These are phyloP conservation scores for Carabus problematicus DNA, from an alignment of 2,888 invertebrate species.

Conservation along the genomic window DNA sequence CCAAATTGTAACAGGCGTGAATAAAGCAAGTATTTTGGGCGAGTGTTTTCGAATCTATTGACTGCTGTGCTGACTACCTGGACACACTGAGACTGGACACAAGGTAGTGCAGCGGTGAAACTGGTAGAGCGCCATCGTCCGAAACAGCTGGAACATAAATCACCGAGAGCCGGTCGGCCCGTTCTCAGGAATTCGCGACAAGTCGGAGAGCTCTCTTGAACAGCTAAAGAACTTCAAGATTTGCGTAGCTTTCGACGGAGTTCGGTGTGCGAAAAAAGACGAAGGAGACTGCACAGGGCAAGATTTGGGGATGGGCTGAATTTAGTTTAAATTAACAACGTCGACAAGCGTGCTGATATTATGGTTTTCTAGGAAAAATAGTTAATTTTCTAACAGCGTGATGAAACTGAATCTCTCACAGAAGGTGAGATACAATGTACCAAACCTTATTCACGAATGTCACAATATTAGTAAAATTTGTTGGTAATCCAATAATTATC, in stretches of 20 bases:
- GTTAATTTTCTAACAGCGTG: too few relatives aligned
- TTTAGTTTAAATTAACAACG: too few relatives aligned
- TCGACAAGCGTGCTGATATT: too few relatives aligned
- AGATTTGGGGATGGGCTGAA: too few relatives aligned
- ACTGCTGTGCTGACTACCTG: not conserved
- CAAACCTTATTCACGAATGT: too few relatives aligned
- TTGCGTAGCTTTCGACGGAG: slow-evolving; percentile 12
- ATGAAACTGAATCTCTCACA: too few relatives aligned
- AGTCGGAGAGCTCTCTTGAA: not conserved
- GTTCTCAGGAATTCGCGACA: slow-evolving; percentile 12
- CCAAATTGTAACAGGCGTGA: slow-evolving; percentile 18
- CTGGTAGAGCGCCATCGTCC: slow-evolving; percentile 11
- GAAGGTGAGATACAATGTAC: too few relatives aligned
- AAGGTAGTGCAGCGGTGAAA: too few relatives aligned
- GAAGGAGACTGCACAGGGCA: not conserved
- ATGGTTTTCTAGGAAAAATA: too few relatives aligned
- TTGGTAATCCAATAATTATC: too few relatives aligned
- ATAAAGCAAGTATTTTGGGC: slow-evolving; percentile 27
- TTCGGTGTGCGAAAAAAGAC: not conserved
- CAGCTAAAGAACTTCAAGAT: slow-evolving; percentile 5
- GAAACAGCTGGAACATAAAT: slow-evolving; percentile 22
- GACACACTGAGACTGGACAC: not conserved
- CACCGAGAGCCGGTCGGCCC: slow-evolving; percentile 6
- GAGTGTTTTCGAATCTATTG: slow-evolving; percentile 22
- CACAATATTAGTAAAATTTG: too few relatives aligned